These are phyloP conservation scores for Clupea harengus DNA, from an alignment of 2,113 vertebrate genomes.

Conservation along the genomic window DNA sequence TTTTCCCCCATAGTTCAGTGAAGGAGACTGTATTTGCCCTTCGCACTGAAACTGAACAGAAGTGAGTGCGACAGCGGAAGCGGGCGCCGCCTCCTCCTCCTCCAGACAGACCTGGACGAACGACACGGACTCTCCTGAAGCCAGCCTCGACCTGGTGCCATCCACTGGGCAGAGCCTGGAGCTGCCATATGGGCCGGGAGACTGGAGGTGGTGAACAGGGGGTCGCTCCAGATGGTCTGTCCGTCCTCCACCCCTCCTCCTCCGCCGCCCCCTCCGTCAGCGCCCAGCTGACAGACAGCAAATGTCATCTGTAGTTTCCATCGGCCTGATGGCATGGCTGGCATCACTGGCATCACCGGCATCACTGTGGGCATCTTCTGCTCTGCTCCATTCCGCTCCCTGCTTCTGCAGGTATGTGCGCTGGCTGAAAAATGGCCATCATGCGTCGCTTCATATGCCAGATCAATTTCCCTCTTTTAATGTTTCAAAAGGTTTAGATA, in stretches of 20 bases:
- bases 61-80: not conserved
- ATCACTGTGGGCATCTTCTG: not conserved
- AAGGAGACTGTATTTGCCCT: not conserved
- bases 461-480: not conserved
- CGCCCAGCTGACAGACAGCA: slow-evolving; percentile 27
- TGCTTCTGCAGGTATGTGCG: not conserved
- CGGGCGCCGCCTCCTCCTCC: not conserved
- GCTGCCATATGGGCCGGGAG: slow-evolving; percentile 34
- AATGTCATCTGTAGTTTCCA: slow-evolving; percentile 2
- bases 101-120: not conserved
- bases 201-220: slow-evolving; percentile 26
- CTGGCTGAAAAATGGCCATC: not conserved
- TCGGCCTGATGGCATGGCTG: slow-evolving; percentile 7
- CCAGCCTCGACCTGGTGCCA: not conserved
- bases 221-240: slow-evolving; percentile 41
- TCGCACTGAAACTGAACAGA: not conserved
- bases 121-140: not conserved
- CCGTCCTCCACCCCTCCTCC: not conserved
- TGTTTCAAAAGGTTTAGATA: not conserved
- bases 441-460: not conserved
- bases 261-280: not conserved
- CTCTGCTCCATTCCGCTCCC: not conserved
- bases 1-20: not conserved
- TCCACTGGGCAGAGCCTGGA: not conserved
- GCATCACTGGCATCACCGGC: not conserved